Conservation (phyloP, 1,140 invertebrate genomes). For the Cepaea nemoralis region DNA sequence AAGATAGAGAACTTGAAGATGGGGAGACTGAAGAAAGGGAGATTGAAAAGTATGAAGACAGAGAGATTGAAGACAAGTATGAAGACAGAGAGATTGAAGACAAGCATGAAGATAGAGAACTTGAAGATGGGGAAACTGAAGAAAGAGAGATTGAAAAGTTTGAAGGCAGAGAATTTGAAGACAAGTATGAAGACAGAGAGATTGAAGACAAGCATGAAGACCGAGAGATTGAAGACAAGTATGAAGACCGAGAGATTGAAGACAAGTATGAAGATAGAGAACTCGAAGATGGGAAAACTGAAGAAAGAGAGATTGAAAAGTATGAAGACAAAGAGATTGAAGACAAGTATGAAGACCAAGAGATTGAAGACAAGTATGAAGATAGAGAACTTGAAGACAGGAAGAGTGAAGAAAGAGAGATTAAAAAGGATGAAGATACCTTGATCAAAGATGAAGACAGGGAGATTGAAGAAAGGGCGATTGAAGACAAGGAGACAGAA, state of each 20-base stretch:
- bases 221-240: background rate
- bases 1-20: background rate
- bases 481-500: constrained; percentile 3
- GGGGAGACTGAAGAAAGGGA: background rate
- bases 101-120: background rate
- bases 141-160: background rate
- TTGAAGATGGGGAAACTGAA: background rate
- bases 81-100: background rate
- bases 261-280: background rate
- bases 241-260: background rate
- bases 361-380: background rate
- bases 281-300: background rate
- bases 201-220: background rate
- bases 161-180: background rate
- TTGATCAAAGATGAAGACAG: background rate
- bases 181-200: background rate
- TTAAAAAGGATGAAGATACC: no score
- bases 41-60: background rate
- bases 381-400: background rate
- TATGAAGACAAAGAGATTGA: background rate
- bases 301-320: background rate
- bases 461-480: background rate
- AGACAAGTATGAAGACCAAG: background rate
- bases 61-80: background rate
- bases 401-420: background rate